These are phyloP conservation scores for Patella ulyssiponensis DNA, from an alignment of 2,888 invertebrate species.

Conservation along the genomic window DNA sequence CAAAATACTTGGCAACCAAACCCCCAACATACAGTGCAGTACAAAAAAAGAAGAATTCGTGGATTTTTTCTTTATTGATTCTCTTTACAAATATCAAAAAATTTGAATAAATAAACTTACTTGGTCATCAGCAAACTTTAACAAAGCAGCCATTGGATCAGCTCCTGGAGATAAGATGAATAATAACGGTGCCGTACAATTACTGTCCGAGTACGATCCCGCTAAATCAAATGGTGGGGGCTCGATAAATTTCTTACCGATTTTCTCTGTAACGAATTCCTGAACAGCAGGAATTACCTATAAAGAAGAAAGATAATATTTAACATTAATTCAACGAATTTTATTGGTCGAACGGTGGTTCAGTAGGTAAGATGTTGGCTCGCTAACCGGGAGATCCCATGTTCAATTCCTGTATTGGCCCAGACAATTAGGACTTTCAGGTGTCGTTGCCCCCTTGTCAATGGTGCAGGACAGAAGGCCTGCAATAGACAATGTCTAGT, in stretches of 20 bases:
- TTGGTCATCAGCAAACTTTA: slow-evolving; percentile 74
- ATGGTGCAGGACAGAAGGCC: too few relatives aligned
- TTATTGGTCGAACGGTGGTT: too few relatives aligned
- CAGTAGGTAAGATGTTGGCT: too few relatives aligned
- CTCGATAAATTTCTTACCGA: slow-evolving; percentile 73
- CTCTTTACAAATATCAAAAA: too few relatives aligned
- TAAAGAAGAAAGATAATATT: slow-evolving; percentile 11
- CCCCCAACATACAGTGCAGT: too few relatives aligned
- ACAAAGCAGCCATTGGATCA: slow-evolving; percentile 72
- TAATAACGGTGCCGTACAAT: slow-evolving; percentile 71
- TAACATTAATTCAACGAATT: neutral
- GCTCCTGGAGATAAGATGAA: slow-evolving; percentile 74
- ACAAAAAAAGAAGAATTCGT: too few relatives aligned
- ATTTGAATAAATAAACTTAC: slow-evolving; percentile 41
- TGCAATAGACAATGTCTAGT: neutral
- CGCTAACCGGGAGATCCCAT: too few relatives aligned
- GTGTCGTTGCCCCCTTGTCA: too few relatives aligned
- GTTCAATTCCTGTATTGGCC: too few relatives aligned
- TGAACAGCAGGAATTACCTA: slow-evolving; percentile 71
- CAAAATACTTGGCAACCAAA: too few relatives aligned
- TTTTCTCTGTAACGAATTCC: slow-evolving; percentile 71
- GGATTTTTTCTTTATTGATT: too few relatives aligned
- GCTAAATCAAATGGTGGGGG: slow-evolving; percentile 74
- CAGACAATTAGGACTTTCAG: too few relatives aligned
- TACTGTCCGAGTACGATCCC: slow-evolving; percentile 72